A percentile compares a stretch with the other conserved stretches of the same genome.
Evolutionary conservation across 2,888 invertebrate genomes (phyloP).

Genomic region (Periphyllus acericola): DNA sequence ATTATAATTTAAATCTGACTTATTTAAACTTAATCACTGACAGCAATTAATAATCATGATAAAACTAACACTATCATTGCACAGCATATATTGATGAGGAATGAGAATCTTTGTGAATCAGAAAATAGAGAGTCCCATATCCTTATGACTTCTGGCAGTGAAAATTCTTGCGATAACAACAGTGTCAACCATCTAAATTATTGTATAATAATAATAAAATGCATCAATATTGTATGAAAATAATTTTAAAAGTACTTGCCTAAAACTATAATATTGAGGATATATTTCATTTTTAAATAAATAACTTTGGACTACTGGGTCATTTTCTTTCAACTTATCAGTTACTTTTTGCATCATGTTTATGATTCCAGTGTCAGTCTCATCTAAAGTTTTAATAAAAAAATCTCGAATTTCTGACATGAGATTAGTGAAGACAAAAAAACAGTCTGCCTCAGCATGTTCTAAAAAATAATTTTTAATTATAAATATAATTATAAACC

Average conservation of each 20-base stretch:
- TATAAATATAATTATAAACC: not conserved
- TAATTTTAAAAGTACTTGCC: slow-evolving; percentile 69
- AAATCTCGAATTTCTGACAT: slow-evolving; percentile 98
- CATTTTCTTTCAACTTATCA: slow-evolving; percentile 79
- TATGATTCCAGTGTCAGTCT: slow-evolving; percentile 90
- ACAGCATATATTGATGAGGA: slow-evolving; percentile 91
- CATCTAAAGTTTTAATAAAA: slow-evolving; percentile 95
- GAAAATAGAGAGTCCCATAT: slow-evolving; percentile 98
- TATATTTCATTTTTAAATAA: slow-evolving; percentile 86
- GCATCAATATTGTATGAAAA: not conserved
- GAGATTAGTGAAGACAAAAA: slow-evolving; percentile 97
- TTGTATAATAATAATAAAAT: not conserved
- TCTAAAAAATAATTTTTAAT: slow-evolving; percentile 70
- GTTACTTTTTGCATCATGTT: slow-evolving; percentile 88
- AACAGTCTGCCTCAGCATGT: slow-evolving; percentile 95
- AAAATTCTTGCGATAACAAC: slow-evolving; percentile 95
- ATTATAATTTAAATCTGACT: not conserved
- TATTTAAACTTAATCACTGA: not conserved
- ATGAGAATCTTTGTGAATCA: slow-evolving; percentile 88
- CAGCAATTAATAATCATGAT: not conserved
- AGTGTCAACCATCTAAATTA: slow-evolving; percentile 88
- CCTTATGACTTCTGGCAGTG: slow-evolving; percentile 94
- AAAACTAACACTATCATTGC: slow-evolving; percentile 93
- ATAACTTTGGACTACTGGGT: slow-evolving; percentile 79
- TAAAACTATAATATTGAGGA: slow-evolving; percentile 96